Conservation (phyloP, 2,888 invertebrate genomes). For the Miltochrista miniata region DNA sequence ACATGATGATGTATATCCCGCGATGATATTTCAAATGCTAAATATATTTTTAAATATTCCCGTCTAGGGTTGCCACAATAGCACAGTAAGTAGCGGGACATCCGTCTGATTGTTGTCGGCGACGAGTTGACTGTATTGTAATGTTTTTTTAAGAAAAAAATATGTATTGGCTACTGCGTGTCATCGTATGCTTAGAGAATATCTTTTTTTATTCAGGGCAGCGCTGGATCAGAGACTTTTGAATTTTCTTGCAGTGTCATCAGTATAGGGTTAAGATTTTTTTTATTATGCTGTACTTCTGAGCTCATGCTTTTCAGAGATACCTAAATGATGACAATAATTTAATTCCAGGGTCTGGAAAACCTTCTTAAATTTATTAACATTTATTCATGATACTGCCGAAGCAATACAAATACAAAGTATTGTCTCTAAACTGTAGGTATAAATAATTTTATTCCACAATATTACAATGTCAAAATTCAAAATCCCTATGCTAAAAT, state of each 20-base stretch:
- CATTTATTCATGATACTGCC: no score
- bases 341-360: no score
- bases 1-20: constrained; percentile 80
- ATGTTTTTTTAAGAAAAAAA: constrained; percentile 22
- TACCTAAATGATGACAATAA: no score
- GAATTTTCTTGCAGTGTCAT: not conserved
- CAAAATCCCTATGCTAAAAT: no score
- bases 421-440: no score
- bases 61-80: constrained; percentile 44
- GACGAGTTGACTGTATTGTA: constrained; percentile 53
- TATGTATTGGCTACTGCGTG: constrained; percentile 51
- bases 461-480: no score
- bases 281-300: no score
- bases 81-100: constrained; percentile 69
- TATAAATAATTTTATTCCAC: no score
- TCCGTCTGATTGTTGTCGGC: constrained; percentile 68
- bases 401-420: no score
- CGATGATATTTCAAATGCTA: constrained; percentile 78
- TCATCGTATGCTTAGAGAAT: constrained; percentile 38
- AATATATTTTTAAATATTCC: constrained; percentile 61
- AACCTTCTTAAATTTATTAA: no score
- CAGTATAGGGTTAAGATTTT: not conserved
- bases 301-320: no score
- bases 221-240: not conserved
- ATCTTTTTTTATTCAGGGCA: not conserved